Base-by-base conservation (phyloP, 2,797 vertebrate species). In the Alosa sapidissima region DNA sequence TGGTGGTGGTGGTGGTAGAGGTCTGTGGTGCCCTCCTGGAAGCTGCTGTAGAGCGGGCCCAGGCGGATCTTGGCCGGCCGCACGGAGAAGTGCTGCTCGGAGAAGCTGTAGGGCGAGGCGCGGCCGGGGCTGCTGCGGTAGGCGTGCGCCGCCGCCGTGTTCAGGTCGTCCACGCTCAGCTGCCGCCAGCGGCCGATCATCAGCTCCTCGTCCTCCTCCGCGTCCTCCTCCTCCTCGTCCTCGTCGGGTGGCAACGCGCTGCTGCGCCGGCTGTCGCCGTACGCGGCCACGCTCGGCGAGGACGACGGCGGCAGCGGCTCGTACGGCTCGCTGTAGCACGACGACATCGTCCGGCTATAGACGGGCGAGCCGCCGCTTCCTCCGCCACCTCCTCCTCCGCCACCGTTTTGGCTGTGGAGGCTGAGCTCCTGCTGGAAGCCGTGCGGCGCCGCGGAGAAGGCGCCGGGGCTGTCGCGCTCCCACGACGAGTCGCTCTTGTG, bases 31-130 rank as follows among this genome's bases (percentile, higher is more conserved):
- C 96, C 97, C 89, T 99, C 98, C 1, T 98, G 97, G 95, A 98
- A 98, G 92, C 97, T 98, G 87, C 98, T 98, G 81, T 98, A 99
- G 58, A 98, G 95, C 0, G 97, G 97, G 82, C 97, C 97, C 5
- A 97, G 93, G 2, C 96, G 94, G 88, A 96, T 97, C 90, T 97
- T 96, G 21, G 97, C 93, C 0, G 97, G 97, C 81, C 97, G 95
- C 49, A 96, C 94, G 0, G 96, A 95, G 89, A 97, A 98, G 92
- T 96, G 97, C 94, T 98, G 97, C 92, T 98, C 97, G 0, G 97
- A 97, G 93, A 97, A 98, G 89, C 96, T 97, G 92, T 97, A 97
- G 16, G 98, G 97, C 0, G 97, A 98, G 36, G 96, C 95, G 2
- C 97, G 95, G 84, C 95, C 95, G 0, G 96, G 89, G 45, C 96